These are phyloP conservation scores for Vireo griseus DNA, from an alignment of 2,797 vertebrate species.

Conservation along the genomic window DNA sequence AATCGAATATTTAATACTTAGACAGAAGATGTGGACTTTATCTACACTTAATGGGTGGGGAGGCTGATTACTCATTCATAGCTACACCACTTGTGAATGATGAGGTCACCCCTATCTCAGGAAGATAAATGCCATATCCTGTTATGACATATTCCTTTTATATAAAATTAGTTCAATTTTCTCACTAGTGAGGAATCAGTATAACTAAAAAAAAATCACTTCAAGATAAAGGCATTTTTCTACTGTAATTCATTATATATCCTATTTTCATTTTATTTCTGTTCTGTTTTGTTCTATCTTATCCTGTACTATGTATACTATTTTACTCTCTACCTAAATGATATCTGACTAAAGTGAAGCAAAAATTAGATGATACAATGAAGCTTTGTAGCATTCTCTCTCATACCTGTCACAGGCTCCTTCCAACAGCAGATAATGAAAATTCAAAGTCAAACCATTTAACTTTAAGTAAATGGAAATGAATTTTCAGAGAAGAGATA, in stretches of 20 bases:
- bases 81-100: constrained; percentile 53
- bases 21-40: constrained; percentile 59
- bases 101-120: constrained; percentile 61
- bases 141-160: constrained; percentile 61
- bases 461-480: constrained; percentile 73
- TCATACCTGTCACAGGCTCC: constrained; percentile 65
- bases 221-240: constrained; percentile 63
- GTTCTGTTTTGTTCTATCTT: constrained; percentile 67
- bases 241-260: constrained; percentile 56
- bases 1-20: constrained; percentile 67
- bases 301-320: constrained; percentile 54
- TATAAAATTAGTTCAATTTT: constrained; percentile 66
- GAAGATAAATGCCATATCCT: constrained; percentile 63
- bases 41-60: constrained; percentile 45
- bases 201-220: constrained; percentile 36
- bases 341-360: constrained; percentile 69
- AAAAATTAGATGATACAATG: constrained; percentile 73
- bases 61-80: constrained; percentile 63
- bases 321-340: constrained; percentile 68
- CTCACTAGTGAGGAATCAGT: constrained; percentile 39
- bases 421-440: constrained; percentile 71
- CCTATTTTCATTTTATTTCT: constrained; percentile 64
- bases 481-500: constrained; percentile 64
- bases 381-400: constrained; percentile 60
- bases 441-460: constrained; percentile 74